Evolutionary conservation across 2,888 invertebrate genomes (phyloP).

Genomic region (Melieria omissa): DNA sequence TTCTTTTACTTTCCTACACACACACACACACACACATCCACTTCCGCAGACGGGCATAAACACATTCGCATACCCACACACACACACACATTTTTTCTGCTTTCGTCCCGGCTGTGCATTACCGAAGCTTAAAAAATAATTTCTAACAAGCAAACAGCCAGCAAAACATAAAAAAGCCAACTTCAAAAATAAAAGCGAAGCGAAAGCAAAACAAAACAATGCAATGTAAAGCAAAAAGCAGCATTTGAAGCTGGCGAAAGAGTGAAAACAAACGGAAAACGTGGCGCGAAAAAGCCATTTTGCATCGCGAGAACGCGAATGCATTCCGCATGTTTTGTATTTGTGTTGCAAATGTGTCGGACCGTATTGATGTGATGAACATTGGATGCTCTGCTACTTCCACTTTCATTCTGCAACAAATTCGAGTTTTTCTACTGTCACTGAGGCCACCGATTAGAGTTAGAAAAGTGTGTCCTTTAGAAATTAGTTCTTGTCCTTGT

Average conservation of each 20-base stretch:
- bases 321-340: too few species aligned
- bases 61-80: background rate
- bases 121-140: conserved; percentile 23
- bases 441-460: too few species aligned
- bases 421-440: too few species aligned
- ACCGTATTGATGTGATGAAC: too few species aligned
- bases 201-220: conserved; percentile 9
- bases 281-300: background rate
- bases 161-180: background rate
- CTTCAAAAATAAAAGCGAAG: background rate
- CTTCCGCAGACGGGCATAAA: too few species aligned
- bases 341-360: too few species aligned
- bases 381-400: too few species aligned
- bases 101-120: background rate
- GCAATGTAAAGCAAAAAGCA: background rate
- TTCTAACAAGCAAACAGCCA: conserved; percentile 18
- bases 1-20: conserved; percentile 25
- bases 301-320: too few species aligned
- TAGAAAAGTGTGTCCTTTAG: too few species aligned
- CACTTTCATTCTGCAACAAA: too few species aligned
- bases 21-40: background rate
- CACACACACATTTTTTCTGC: background rate
- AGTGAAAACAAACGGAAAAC: background rate
- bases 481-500: too few species aligned
- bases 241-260: background rate